phyloP scores from a whole-genome alignment of 1,140 invertebrate species.

The Tetranychus cinnabarinus region DNA sequence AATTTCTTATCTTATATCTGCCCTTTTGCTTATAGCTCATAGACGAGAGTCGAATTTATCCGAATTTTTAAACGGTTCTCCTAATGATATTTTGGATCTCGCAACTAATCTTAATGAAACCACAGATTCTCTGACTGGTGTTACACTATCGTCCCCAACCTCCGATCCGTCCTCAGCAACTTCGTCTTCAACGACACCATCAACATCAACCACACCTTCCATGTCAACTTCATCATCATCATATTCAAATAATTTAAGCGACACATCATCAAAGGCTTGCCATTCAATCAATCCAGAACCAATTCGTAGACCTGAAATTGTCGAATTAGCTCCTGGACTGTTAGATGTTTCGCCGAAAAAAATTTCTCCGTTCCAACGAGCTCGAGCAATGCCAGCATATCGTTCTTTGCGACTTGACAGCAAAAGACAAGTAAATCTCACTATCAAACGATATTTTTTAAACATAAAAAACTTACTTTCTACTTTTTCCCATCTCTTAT shows the following conservation, averaged over 20 bases:
- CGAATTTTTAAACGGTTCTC: neutral
- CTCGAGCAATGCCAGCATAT: slow-evolving; percentile 2
- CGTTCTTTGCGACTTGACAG: neutral
- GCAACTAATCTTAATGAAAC: neutral
- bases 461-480: neutral
- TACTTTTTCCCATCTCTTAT: neutral
- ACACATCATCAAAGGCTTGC: too few species aligned
- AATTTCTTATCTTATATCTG: too few species aligned
- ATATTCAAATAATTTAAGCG: neutral
- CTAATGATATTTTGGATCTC: neutral
- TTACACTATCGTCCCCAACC: too few species aligned
- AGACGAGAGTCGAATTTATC: too few species aligned
- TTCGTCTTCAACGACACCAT: neutral
- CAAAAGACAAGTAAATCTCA: neutral
- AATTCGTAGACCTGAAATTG: neutral
- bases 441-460: neutral
- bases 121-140: too few species aligned
- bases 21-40: too few species aligned
- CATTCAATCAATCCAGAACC: too few species aligned
- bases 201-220: neutral
- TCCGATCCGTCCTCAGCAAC: neutral
- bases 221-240: neutral
- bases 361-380: slow-evolving; percentile 4
- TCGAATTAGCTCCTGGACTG: slow-evolving; percentile 18
- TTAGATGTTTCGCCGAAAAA: slow-evolving; percentile 20